Conservation (phyloP, 1,140 invertebrate species). For the Frieseomelitta varia region DNA sequence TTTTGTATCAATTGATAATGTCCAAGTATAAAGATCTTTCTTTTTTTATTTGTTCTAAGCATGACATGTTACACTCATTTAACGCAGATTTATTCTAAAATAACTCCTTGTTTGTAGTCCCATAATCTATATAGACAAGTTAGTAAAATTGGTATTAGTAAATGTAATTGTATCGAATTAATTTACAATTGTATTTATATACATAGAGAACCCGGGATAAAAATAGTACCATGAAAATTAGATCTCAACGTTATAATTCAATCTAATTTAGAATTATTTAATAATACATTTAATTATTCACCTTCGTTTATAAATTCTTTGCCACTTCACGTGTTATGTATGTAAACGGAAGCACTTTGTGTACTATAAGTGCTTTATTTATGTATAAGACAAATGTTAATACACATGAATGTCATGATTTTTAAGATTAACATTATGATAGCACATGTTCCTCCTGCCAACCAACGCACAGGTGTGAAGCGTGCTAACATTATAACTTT, state of each 20-base stretch:
- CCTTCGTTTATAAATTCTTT: background rate
- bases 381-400: constrained; percentile 17
- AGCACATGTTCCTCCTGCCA: constrained; percentile 32
- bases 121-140: background rate
- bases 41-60: constrained; percentile 50
- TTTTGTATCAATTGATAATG: constrained; percentile 9
- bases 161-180: background rate
- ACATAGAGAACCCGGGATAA: background rate
- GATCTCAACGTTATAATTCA: background rate
- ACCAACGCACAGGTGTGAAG: constrained; percentile 32
- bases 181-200: background rate
- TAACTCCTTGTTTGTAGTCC: background rate
- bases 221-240: background rate
- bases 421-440: constrained; percentile 34
- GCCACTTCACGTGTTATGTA: background rate
- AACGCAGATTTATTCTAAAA: constrained; percentile 18
- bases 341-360: constrained; percentile 21
- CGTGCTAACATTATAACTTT: constrained; percentile 34
- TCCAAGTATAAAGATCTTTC: background rate
- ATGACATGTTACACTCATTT: constrained; percentile 46
- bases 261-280: too few species aligned
- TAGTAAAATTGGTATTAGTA: background rate
- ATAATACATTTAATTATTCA: background rate
- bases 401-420: constrained; percentile 14
- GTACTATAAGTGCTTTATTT: constrained; percentile 8